phyloP scores from a whole-genome alignment of 1,140 invertebrate species.

The Halictus rubicundus region DNA sequence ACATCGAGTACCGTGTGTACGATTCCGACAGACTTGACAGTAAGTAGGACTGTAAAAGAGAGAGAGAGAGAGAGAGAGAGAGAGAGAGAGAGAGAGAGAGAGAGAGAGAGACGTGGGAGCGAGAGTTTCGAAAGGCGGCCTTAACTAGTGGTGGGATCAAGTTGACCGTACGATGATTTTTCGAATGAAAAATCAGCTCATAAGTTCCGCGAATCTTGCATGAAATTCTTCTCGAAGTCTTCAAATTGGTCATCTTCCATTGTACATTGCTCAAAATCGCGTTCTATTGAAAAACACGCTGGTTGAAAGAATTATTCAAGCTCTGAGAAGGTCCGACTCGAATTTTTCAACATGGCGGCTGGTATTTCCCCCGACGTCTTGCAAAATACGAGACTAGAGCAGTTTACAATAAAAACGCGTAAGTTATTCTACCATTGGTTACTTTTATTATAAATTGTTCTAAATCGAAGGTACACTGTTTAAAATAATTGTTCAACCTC shows the following conservation, averaged over 20 bases:
- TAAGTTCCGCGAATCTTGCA: background rate
- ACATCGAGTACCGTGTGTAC: conserved; percentile 1
- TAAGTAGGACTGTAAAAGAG: conserved; percentile 18
- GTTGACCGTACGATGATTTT: background rate
- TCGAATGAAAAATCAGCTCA: background rate
- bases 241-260: too few species aligned
- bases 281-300: background rate
- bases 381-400: too few species aligned
- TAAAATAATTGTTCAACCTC: background rate
- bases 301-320: background rate
- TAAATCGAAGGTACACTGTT: background rate
- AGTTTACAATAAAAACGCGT: too few species aligned
- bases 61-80: conserved; percentile 33
- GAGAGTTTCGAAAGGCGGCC: conserved; percentile 58
- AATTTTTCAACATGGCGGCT: too few species aligned
- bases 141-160: conserved; percentile 58
- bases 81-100: background rate
- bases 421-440: too few species aligned
- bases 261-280: too few species aligned
- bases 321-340: background rate
- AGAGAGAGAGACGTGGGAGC: conserved; percentile 14
- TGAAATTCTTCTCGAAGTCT: too few species aligned
- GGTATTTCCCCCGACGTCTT: too few species aligned
- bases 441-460: too few species aligned
- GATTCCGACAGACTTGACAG: conserved; percentile 10